A percentile compares a stretch with the other conserved stretches of the same genome.
These are phyloP conservation scores for Molossus alvarezi DNA, from an alignment of 2,797 vertebrate species.

Conservation along the genomic window DNA sequence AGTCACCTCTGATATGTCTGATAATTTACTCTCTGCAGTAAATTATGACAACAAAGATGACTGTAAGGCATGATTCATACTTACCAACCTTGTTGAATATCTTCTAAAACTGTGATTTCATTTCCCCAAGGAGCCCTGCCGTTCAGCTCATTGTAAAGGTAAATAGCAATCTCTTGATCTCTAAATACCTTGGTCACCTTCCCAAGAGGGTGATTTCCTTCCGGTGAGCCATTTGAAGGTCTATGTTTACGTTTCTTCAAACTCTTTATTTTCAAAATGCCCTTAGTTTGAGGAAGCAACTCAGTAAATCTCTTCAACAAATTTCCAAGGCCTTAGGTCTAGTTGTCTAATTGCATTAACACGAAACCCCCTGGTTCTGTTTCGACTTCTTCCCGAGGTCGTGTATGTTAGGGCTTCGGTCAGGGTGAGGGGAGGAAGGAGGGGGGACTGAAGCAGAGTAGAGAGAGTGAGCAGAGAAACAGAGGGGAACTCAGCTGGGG, in stretches of 20 bases:
- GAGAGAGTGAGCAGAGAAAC: neutral
- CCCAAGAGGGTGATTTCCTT: neutral
- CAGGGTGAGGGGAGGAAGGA: neutral
- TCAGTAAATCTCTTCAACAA: neutral
- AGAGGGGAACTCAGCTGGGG: neutral
- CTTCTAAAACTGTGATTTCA: neutral
- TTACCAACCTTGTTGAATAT: neutral
- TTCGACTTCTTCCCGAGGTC: neutral
- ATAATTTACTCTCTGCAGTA: neutral
- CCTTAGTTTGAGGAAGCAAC: neutral
- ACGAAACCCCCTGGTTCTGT: neutral
- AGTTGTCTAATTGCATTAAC: neutral
- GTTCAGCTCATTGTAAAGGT: neutral
- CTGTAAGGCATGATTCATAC: neutral
- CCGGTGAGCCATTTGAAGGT: neutral
- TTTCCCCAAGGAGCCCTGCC: neutral
- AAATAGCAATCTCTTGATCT: neutral
- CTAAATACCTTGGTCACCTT: neutral
- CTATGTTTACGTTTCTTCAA: conserved; percentile 5
- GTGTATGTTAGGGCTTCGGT: neutral
- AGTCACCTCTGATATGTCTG: neutral
- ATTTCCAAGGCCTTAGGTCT: neutral
- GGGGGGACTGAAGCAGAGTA: too few relatives aligned
- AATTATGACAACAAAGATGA: neutral
- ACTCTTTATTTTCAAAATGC: neutral